Evolutionary conservation across 2,888 invertebrate genomes (phyloP).

Genomic region (Lagria hirta): DNA sequence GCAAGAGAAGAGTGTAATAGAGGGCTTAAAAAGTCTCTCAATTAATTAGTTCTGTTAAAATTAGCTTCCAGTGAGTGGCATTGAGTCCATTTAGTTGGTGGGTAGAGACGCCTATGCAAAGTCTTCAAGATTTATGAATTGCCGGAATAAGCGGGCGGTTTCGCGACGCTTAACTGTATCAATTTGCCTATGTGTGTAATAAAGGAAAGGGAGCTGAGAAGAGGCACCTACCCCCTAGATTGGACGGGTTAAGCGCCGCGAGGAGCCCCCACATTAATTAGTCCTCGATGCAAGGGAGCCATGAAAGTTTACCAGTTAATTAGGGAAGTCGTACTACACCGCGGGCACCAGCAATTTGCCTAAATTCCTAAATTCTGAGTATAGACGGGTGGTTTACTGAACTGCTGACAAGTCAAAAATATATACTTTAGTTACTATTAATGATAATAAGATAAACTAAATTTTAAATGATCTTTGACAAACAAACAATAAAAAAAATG

Average conservation of each 20-base stretch:
- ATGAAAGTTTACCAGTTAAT: slow-evolving; percentile 58
- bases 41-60: slow-evolving; percentile 40
- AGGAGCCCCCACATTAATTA: slow-evolving; percentile 52
- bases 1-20: slow-evolving; percentile 18
- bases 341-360: slow-evolving; percentile 47
- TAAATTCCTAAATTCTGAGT: too few species aligned
- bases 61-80: slow-evolving; percentile 33
- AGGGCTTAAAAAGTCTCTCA: slow-evolving; percentile 35
- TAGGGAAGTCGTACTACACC: slow-evolving; percentile 51
- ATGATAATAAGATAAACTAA: too few species aligned
- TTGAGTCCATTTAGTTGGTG: slow-evolving; percentile 41
- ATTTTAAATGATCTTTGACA: too few species aligned
- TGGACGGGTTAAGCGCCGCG: slow-evolving; percentile 40
- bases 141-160: slow-evolving; percentile 35
- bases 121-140: slow-evolving; percentile 49
- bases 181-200: slow-evolving; percentile 39
- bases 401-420: too few species aligned
- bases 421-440: too few species aligned
- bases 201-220: slow-evolving; percentile 23
- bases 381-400: too few species aligned
- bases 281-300: slow-evolving; percentile 53
- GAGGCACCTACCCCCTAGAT: slow-evolving; percentile 33
- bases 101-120: slow-evolving; percentile 37
- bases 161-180: slow-evolving; percentile 38
- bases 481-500: too few species aligned